These are phyloP conservation scores for Eupsittula cactorum DNA, from an alignment of 2,113 vertebrate species.

Conservation along the genomic window DNA sequence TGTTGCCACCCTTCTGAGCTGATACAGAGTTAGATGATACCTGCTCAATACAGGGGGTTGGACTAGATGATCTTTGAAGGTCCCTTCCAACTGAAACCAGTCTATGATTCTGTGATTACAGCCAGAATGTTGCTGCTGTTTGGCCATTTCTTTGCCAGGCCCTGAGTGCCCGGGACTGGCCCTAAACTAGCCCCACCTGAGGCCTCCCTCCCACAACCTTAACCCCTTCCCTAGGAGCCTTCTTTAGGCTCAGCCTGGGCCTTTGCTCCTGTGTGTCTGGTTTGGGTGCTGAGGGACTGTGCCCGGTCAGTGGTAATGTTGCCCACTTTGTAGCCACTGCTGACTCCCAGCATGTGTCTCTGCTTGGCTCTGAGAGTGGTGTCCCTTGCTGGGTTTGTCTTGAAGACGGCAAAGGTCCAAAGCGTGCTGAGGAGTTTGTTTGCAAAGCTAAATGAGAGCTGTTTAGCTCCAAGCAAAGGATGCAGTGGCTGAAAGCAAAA, in stretches of 20 bases:
- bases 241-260: not conserved
- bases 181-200: not conserved
- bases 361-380: fast-evolving
- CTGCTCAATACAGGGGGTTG: not conserved
- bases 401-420: fast-evolving
- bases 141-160: not conserved
- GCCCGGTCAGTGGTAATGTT: fast-evolving
- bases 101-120: not conserved
- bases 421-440: not conserved
- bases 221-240: not conserved
- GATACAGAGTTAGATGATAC: not conserved
- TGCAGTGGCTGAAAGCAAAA: not conserved
- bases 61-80: not conserved
- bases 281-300: not conserved
- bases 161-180: not conserved
- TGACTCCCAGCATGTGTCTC: not conserved
- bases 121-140: not conserved
- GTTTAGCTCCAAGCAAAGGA: not conserved
- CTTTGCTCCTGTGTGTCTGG: not conserved
- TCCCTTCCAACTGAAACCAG: not conserved
- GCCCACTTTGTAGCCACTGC: fast-evolving
- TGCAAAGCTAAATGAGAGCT: not conserved
- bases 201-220: not conserved
- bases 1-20: not conserved
- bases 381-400: too few species aligned